Evolutionary conservation across 2,888 invertebrate genomes (phyloP), one percentile per base, ranked within the genome.

Genomic region (Lasius platythorax): DNA sequence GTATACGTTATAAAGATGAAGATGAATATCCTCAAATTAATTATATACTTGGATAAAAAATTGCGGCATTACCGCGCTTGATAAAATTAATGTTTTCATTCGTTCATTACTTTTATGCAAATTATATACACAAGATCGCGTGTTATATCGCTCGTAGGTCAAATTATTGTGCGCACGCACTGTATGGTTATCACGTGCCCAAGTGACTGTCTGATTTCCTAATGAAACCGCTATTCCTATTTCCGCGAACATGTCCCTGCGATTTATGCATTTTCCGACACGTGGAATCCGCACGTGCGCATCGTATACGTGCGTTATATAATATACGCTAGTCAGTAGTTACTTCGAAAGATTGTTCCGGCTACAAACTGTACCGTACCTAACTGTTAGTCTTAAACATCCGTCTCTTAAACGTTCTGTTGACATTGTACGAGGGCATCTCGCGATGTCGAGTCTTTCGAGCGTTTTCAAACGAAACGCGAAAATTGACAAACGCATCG

Each of bases 261-360:
- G 30, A 82, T 86, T 87, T 86, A 78, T 56, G 84, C 78, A 87
- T 85, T 76, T 30, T 72, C 28, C 18, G 56, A 79, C 87, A 85
- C 89, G 87, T 84, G 88, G 85, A 64, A 70, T 61, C 33, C 61
- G 61, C 81, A 82, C 83, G 76, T 83, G 85, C 79, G 56, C 63
- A 5, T 50, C 46, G 53, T 53, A 46, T 23, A 53, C 18, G n/a
- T 61, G 23, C 33, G 30, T 84, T 85, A 82, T 78, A 63, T 73
- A 88, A 87, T 40, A 15, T 28, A 33, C n/a, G 2, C 28, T 76
- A 43, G 5, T 43, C 66, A 53, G 15, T 9, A n/a, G 28, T 56
- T 40, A 56, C 9, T 28, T 12, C 8, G 18, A 61, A 73, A 50
- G 28, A 63, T 73, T 58, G 12, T 63, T 73, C 18, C n/a, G 28